A percentile compares a stretch with the other conserved stretches of the same genome.
These are phyloP conservation scores for Myotis findleyi DNA, from an alignment of 2,797 vertebrate species.

Conservation along the genomic window DNA sequence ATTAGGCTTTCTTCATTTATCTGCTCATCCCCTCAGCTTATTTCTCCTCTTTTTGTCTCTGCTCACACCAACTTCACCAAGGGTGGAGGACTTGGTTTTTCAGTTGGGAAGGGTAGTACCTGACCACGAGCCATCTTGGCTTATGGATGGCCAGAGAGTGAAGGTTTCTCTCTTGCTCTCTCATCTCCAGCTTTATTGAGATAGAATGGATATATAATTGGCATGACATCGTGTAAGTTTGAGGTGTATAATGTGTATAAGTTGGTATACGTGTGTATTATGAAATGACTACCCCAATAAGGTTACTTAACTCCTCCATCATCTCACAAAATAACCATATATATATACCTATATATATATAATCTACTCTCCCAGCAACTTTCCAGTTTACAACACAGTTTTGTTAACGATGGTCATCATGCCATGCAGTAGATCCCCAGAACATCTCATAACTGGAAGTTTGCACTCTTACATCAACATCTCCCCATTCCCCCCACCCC, in stretches of 20 bases:
- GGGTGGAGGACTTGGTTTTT: not conserved
- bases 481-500: not conserved
- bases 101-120: not conserved
- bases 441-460: not conserved
- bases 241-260: not conserved
- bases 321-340: no score
- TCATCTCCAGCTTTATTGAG: not conserved
- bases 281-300: not conserved
- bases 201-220: not conserved
- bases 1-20: slow-evolving; percentile 16
- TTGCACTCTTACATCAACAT: not conserved
- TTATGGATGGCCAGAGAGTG: not conserved
- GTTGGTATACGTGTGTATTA: not conserved
- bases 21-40: not conserved
- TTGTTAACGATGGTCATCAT: not conserved
- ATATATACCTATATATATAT: no score
- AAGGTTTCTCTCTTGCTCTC: not conserved
- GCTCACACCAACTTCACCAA: not conserved
- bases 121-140: not conserved
- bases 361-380: not conserved
- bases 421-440: not conserved
- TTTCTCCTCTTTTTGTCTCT: not conserved
- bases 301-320: no score
- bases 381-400: not conserved
- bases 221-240: not conserved